Base-by-base conservation (phyloP, 2,888 invertebrate genomes). In the Drosophila prolongata region DNA sequence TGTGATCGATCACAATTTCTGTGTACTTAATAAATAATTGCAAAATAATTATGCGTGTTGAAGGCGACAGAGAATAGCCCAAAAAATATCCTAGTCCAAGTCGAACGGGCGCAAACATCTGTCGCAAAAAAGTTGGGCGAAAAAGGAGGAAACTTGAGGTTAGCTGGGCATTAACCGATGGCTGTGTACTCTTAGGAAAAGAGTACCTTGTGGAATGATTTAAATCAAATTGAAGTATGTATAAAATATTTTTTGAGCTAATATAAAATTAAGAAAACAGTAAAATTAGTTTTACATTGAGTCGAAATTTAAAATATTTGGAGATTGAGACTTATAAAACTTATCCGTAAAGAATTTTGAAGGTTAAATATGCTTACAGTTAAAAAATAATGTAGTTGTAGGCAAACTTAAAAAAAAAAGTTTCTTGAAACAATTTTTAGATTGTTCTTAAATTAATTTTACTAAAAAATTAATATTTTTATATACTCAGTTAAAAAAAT, bases 11-110 rank as follows among this genome's bases (percentile, higher is more conserved):
- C 90, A 88, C 89, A 85, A 77, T 75, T 81, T 75, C 70, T 68
- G 74, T 87, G 87, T 89, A 88, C 89, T 87, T 87, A 86, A 87
- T 86, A 89, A 79, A 89, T 87, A 87, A 87, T 87, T 87, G 90
- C 79, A 80, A 87, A 88, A 87, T 87, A 89, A 87, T 89, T 87
- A 86, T 85, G 72, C 88, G 75, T 80, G 67, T 78, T 46, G 55
- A 34, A 49, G 61, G 78, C 65, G 38, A 54, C 40, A 19, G 62
- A 76, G 72, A 79, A 84, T 77, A 74, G 71, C 75, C 78, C 54
- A 85, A 87, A 56, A 64, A 64, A 44, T 44, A 80, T 19, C 76
- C 64, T 79, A 58, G 75, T 65, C 71, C 76, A 79, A 80, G 57
- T 58, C 55, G 42, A 57, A 27, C 53, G 47, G 59, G 55, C 38